Percentiles rank a stretch among this genome's conserved stretches.
These are phyloP conservation scores for Xestia xanthographa DNA, from an alignment of 2,888 invertebrate species.

Conservation along the genomic window DNA sequence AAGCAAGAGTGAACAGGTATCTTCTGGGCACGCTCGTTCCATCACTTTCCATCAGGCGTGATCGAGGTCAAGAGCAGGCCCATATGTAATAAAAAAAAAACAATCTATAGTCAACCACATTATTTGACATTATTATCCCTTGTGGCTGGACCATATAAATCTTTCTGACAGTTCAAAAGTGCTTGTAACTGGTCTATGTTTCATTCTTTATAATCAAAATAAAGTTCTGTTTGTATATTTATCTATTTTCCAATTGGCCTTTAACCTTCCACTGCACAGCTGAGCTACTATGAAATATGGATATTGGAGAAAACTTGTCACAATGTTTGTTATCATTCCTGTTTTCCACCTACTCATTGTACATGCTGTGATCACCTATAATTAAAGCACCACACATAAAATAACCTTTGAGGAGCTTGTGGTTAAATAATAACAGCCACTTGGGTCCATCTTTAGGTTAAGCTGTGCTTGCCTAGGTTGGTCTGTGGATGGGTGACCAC, in stretches of 20 bases:
- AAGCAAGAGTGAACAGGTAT: too few relatives aligned
- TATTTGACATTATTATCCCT: neutral
- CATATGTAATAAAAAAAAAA: too few relatives aligned
- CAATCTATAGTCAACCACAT: neutral
- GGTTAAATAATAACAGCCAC: too few relatives aligned
- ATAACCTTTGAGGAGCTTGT: neutral
- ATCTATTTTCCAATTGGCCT: neutral
- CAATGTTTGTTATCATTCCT: slow-evolving; percentile 1
- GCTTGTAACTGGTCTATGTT: neutral
- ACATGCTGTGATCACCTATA: neutral
- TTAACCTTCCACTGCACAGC: neutral
- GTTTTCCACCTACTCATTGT: neutral
- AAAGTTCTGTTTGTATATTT: neutral
- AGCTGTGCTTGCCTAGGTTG: too few relatives aligned
- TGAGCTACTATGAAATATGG: neutral
- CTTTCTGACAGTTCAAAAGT: neutral
- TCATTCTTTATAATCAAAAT: neutral
- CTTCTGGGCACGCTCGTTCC: too few relatives aligned
- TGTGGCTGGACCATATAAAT: neutral
- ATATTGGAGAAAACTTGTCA: neutral
- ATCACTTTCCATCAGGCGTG: too few relatives aligned
- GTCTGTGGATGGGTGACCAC: too few relatives aligned
- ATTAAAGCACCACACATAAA: neutral
- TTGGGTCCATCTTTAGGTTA: too few relatives aligned
- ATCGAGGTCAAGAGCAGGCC: too few relatives aligned